phyloP scores from a whole-genome alignment of 2,888 invertebrate genomes.

The Lordiphosa fenestrarum region DNA sequence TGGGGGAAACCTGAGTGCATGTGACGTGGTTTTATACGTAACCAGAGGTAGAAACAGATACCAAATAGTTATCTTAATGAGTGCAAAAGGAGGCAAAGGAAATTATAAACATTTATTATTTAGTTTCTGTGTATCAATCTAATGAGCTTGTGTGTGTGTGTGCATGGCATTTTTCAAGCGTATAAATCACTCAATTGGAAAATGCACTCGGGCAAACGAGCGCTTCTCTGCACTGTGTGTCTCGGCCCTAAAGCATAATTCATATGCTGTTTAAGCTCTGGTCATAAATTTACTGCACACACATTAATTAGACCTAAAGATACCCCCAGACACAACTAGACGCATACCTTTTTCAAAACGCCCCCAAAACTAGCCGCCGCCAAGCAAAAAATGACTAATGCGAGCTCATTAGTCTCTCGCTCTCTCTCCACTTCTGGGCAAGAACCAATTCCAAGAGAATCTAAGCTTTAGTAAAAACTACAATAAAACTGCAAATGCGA shows the following conservation, averaged over 20 bases:
- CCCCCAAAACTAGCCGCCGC: conserved; percentile 15
- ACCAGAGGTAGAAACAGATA: not conserved
- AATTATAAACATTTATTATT: conserved; percentile 46
- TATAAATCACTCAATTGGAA: conserved; percentile 76
- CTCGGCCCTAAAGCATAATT: conserved; percentile 52
- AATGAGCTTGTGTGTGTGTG: conserved; percentile 24
- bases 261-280: conserved; percentile 70
- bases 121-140: conserved; percentile 25
- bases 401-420: conserved; percentile 58
- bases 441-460: conserved; percentile 13
- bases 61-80: not conserved
- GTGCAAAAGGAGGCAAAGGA: conserved; percentile 25
- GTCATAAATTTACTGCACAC: conserved; percentile 65
- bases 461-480: not conserved
- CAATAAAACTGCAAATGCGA: conserved; percentile 10
- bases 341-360: conserved; percentile 23
- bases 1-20: not conserved
- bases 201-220: conserved; percentile 40
- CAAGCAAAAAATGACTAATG: conserved; percentile 51
- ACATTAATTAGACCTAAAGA: conserved; percentile 62
- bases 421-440: conserved; percentile 22
- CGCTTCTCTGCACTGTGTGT: not conserved
- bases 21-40: too few relatives aligned
- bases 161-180: conserved; percentile 58
- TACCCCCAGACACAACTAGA: conserved; percentile 16